These are phyloP conservation scores for Phoenicopterus ruber DNA, from an alignment of 2,113 vertebrate genomes.

Conservation along the genomic window DNA sequence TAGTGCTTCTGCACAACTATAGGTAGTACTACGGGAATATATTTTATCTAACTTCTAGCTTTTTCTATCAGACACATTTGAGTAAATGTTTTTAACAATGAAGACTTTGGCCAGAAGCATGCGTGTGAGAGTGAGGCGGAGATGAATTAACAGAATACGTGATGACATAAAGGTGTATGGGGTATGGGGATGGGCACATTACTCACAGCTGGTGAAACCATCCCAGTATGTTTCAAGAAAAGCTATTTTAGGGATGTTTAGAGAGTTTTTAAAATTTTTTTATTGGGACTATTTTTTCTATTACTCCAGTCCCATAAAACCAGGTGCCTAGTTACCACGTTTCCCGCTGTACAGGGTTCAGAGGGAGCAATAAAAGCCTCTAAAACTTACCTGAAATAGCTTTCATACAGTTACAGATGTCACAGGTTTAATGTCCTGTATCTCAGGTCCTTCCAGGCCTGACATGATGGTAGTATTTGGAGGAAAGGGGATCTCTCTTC, in stretches of 20 bases:
- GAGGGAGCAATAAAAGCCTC: conserved; percentile 13
- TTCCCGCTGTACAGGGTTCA: not conserved
- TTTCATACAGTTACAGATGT: not conserved
- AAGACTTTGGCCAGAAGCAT: not conserved
- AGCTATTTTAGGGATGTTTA: conserved; percentile 11
- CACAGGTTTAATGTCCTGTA: not conserved
- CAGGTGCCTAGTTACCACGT: not conserved
- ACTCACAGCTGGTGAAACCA: not conserved
- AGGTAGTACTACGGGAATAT: not conserved
- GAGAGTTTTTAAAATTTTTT: not conserved
- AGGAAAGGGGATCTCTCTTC: not conserved
- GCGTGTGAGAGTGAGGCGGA: not conserved
- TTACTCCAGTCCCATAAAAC: not conserved
- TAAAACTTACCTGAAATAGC: not conserved
- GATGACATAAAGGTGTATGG: not conserved
- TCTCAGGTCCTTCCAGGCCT: not conserved
- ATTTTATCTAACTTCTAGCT: not conserved
- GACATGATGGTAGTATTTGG: not conserved
- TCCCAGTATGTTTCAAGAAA: not conserved
- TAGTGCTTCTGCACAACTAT: not conserved
- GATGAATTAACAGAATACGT: not conserved
- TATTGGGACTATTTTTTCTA: not conserved
- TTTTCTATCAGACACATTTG: not conserved
- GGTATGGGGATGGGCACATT: not conserved
- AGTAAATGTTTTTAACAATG: not conserved